These are phyloP conservation scores for Criorhina ranunculi DNA, from an alignment of 2,888 invertebrate species.

Conservation along the genomic window DNA sequence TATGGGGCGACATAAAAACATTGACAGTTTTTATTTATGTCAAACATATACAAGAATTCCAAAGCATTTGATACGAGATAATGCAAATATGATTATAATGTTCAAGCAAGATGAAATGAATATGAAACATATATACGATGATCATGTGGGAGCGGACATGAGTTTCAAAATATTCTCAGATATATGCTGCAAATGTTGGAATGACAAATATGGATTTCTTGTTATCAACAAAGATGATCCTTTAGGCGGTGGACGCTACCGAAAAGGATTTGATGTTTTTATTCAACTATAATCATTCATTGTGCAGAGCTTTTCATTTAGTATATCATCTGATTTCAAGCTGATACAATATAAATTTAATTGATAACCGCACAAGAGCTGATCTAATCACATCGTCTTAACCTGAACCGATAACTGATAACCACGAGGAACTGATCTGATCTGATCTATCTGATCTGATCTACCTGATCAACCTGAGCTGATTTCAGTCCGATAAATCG, in stretches of 20 bases:
- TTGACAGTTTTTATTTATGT: conserved; percentile 81
- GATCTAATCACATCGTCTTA: too few species aligned
- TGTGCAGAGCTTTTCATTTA: background rate
- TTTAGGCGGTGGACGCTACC: too few species aligned
- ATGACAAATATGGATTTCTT: conserved; percentile 79
- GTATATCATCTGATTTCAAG: background rate
- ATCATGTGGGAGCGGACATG: conserved; percentile 77
- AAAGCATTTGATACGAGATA: conserved; percentile 81
- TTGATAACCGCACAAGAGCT: too few species aligned
- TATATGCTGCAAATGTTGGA: conserved; percentile 80
- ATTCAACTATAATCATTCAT: background rate
- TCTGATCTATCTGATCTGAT: too few species aligned
- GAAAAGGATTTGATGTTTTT: too few species aligned
- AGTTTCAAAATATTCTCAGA: conserved; percentile 78
- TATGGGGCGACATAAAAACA: conserved; percentile 80
- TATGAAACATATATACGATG: conserved; percentile 79
- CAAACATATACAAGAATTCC: conserved; percentile 80
- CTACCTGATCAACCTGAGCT: too few species aligned
- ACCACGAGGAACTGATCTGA: background rate
- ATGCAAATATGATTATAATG: conserved; percentile 80
- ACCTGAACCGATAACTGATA: background rate
- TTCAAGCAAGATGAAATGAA: conserved; percentile 81
- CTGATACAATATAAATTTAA: conserved; percentile 78
- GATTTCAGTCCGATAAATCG: too few species aligned
- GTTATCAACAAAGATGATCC: conserved; percentile 78